Conservation (phyloP, 2,888 invertebrate species). For the Brachyopa scutellaris region DNA sequence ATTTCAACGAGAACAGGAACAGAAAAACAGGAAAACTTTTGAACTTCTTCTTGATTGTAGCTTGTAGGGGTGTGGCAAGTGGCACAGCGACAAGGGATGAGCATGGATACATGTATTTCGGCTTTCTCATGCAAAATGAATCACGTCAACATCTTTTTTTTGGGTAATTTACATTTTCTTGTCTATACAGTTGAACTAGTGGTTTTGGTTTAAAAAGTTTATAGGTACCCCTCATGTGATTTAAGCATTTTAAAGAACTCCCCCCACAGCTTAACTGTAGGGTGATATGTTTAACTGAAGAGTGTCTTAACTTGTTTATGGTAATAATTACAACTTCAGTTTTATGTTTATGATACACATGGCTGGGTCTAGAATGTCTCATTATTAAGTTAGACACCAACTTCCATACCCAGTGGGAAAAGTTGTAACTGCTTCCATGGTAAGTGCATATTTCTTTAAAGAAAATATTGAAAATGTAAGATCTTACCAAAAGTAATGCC, state of each 20-base stretch:
- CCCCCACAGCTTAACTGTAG: neutral
- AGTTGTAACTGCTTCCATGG: too few relatives aligned
- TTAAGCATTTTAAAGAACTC: slow-evolving; percentile 17
- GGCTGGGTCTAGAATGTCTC: too few relatives aligned
- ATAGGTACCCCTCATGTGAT: neutral
- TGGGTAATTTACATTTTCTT: slow-evolving; percentile 43
- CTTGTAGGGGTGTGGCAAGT: neutral
- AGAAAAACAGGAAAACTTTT: slow-evolving; percentile 21
- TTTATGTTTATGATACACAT: neutral
- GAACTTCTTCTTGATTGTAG: slow-evolving; percentile 14
- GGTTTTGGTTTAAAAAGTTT: slow-evolving; percentile 11
- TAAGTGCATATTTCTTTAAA: too few relatives aligned
- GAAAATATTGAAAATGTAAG: too few relatives aligned
- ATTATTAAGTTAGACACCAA: too few relatives aligned
- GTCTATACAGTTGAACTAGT: slow-evolving; percentile 12
- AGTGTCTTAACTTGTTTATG: slow-evolving; percentile 18
- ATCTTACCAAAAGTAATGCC: too few relatives aligned
- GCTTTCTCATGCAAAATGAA: slow-evolving; percentile 44
- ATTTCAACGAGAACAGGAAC: slow-evolving; percentile 34
- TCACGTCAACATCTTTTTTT: slow-evolving; percentile 44
- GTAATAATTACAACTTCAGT: slow-evolving; percentile 13
- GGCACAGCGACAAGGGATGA: slow-evolving; percentile 5
- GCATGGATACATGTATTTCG: slow-evolving; percentile 36
- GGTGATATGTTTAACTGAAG: slow-evolving; percentile 1
- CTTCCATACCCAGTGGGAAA: too few relatives aligned